Evolutionary conservation across 2,797 vertebrate genomes (phyloP).

Genomic region (Taenioides sp.): DNA sequence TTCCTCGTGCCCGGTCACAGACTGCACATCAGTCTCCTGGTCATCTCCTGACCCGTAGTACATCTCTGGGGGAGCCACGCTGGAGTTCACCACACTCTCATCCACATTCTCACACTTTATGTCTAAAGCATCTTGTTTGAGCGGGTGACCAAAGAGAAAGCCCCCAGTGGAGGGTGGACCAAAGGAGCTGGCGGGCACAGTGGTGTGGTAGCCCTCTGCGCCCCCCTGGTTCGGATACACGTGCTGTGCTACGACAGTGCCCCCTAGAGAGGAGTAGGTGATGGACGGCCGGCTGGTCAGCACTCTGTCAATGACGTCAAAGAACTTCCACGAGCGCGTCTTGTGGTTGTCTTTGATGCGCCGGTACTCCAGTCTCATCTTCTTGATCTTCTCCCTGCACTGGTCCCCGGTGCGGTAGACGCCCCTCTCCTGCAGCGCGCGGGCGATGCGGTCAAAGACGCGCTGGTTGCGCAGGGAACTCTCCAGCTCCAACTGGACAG

Average conservation of each 20-base stretch:
- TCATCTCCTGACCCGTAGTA: conserved; percentile 83
- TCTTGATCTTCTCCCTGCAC: conserved; percentile 92
- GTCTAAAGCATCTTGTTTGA: conserved; percentile 78
- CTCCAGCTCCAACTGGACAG: conserved; percentile 86
- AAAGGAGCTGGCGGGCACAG: conserved; percentile 53
- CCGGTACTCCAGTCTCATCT: conserved; percentile 93
- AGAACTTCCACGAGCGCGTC: conserved; percentile 88
- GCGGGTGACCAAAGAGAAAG: conserved; percentile 76
- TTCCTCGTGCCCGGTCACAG: conserved; percentile 69
- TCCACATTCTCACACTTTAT: conserved; percentile 88
- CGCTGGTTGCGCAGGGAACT: conserved; percentile 90
- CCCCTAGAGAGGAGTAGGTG: conserved; percentile 78
- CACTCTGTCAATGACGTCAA: conserved; percentile 90
- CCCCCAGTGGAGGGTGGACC: conserved; percentile 65
- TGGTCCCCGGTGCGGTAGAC: conserved; percentile 87
- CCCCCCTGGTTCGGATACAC: conserved; percentile 72
- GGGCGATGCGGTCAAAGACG: conserved; percentile 88
- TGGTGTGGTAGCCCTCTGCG: conserved; percentile 66
- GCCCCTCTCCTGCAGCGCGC: conserved; percentile 84
- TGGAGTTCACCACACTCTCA: conserved; percentile 77
- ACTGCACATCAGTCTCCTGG: conserved; percentile 76
- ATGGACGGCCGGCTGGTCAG: conserved; percentile 82
- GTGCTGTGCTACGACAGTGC: conserved; percentile 78
- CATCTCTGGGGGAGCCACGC: conserved; percentile 75
- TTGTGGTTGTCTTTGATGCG: conserved; percentile 89